Conservation (phyloP, 2,888 invertebrate species). For the Cephus pulcher region DNA sequence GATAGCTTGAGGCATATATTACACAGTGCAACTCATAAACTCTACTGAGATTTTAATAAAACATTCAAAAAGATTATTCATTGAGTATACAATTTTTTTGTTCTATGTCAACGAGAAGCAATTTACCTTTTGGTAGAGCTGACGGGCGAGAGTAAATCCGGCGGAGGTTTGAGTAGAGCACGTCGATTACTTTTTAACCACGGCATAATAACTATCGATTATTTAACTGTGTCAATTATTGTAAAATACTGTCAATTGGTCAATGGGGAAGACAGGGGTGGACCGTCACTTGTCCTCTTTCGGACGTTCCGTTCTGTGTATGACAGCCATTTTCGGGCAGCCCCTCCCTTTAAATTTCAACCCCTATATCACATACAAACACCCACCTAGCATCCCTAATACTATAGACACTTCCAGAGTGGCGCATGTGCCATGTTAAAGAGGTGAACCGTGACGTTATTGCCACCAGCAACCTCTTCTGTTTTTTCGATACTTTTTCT, state of each 20-base stretch:
- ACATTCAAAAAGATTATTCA: background rate
- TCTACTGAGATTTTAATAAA: background rate
- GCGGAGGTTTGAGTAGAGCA: constrained; percentile 46
- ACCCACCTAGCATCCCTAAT: constrained; percentile 29
- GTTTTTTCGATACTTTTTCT: background rate
- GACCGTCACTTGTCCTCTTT: constrained; percentile 53
- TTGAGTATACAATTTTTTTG: constrained; percentile 28
- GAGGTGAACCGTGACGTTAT: constrained; percentile 19
- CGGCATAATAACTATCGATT: constrained; percentile 58
- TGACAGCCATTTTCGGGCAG: constrained; percentile 63
- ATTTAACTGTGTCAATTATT: constrained; percentile 47
- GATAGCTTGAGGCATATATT: background rate
- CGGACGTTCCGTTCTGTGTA: constrained; percentile 56
- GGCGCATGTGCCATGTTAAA: constrained; percentile 34
- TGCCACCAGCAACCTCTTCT: background rate
- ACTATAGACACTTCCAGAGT: constrained; percentile 25
- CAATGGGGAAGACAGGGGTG: constrained; percentile 27
- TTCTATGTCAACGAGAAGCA: constrained; percentile 33
- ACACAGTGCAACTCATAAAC: background rate
- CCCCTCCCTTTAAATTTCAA: constrained; percentile 62
- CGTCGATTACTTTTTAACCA: constrained; percentile 45
- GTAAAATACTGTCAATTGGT: constrained; percentile 54
- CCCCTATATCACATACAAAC: constrained; percentile 43
- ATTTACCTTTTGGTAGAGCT: constrained; percentile 48
- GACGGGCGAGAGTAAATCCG: constrained; percentile 38